Evolutionary conservation across 2,113 vertebrate genomes (phyloP).

Genomic region (Cricetomys ansorgei): DNA sequence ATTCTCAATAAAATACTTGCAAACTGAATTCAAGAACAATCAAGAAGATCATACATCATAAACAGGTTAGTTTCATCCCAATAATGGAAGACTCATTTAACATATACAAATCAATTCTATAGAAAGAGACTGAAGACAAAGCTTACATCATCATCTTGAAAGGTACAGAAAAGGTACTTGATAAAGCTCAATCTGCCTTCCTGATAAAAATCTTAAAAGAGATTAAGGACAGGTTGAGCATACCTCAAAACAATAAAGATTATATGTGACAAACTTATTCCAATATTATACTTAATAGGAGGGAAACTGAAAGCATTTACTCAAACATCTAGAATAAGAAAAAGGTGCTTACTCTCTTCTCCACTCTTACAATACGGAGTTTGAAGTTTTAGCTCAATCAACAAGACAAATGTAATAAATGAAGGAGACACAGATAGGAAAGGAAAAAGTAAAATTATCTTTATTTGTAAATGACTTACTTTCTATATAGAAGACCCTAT

Average conservation of each 20-base stretch:
- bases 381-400: background rate
- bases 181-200: background rate
- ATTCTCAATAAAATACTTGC: background rate
- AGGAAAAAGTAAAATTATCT: background rate
- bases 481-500: background rate
- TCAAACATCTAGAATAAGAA: background rate
- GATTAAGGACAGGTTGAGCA: background rate
- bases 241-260: background rate
- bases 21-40: background rate
- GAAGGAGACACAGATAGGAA: background rate
- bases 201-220: background rate
- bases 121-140: background rate
- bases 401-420: background rate
- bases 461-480: background rate
- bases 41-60: background rate
- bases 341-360: background rate
- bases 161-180: background rate
- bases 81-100: background rate
- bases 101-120: background rate
- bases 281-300: background rate
- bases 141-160: background rate
- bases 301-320: background rate
- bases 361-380: background rate
- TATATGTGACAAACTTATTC: background rate
- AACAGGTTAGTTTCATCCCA: background rate